Conservation (phyloP, 1,140 invertebrate species). For the Battus philenor region DNA sequence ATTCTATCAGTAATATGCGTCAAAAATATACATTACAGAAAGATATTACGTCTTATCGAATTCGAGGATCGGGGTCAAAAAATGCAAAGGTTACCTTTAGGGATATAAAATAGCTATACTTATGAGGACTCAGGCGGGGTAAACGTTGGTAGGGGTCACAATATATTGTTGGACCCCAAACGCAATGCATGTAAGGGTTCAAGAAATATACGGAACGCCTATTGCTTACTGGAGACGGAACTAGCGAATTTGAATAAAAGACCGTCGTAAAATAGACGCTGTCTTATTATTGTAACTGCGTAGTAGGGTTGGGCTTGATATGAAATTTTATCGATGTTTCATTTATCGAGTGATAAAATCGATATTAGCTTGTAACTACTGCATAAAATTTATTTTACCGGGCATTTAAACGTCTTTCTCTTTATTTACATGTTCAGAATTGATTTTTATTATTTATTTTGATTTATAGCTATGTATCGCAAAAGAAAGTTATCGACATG, state of each 20-base stretch:
- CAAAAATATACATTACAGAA: too few relatives aligned
- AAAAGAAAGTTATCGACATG: too few relatives aligned
- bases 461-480: too few relatives aligned
- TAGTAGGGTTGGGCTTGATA: constrained; percentile 27
- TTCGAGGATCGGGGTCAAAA: constrained; percentile 8
- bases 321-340: constrained; percentile 23
- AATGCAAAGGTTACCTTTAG: constrained; percentile 13
- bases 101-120: constrained; percentile 12
- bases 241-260: constrained; percentile 67
- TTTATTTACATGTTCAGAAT: too few relatives aligned
- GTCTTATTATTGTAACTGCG: constrained; percentile 46
- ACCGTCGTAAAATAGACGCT: constrained; percentile 59
- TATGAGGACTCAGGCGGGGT: constrained; percentile 9
- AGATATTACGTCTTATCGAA: too few relatives aligned
- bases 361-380: too few relatives aligned
- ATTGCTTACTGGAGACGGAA: constrained; percentile 63
- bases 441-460: too few relatives aligned
- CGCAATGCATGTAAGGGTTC: constrained; percentile 35
- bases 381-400: too few relatives aligned
- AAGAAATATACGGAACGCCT: constrained; percentile 39
- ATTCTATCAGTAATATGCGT: too few relatives aligned
- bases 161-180: constrained; percentile 24
- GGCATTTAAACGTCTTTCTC: too few relatives aligned
- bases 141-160: constrained; percentile 12
- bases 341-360: constrained; percentile 5